Evolutionary conservation across 2,797 vertebrate genomes (phyloP).

Genomic region (Catamblyrhynchus diadema): DNA sequence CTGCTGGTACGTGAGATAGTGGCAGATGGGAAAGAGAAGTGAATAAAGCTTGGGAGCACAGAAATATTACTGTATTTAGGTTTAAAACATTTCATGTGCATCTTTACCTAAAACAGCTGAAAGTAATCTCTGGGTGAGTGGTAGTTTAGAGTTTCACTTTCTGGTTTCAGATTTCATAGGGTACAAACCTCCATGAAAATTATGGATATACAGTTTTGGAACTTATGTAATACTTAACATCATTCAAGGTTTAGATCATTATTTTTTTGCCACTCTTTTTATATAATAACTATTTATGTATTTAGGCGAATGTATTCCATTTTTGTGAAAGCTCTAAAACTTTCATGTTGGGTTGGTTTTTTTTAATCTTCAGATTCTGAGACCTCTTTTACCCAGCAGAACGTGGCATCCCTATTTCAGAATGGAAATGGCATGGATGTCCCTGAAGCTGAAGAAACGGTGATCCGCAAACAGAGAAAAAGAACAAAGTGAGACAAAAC

Average conservation of each 20-base stretch:
- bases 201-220: not conserved
- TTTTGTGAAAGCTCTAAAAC: not conserved
- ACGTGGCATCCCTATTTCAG: slow-evolving; percentile 71
- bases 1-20: slow-evolving; percentile 57
- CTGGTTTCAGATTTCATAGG: not conserved
- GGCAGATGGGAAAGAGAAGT: not conserved
- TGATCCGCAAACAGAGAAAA: slow-evolving; percentile 81
- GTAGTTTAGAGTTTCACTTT: not conserved
- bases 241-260: not conserved
- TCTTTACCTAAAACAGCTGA: not conserved
- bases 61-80: not conserved
- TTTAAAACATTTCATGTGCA: not conserved
- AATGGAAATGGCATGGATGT: slow-evolving; percentile 80
- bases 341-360: not conserved
- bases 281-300: not conserved
- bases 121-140: not conserved
- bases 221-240: not conserved
- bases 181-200: not conserved
- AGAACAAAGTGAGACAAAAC: slow-evolving; percentile 82
- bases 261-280: not conserved
- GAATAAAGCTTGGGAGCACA: not conserved
- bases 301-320: not conserved
- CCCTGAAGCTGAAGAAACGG: slow-evolving; percentile 79
- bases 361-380: slow-evolving; percentile 73
- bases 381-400: slow-evolving; percentile 73